Conservation (phyloP, 2,797 vertebrate genomes). For the Dendrocincla fuliginosa region DNA sequence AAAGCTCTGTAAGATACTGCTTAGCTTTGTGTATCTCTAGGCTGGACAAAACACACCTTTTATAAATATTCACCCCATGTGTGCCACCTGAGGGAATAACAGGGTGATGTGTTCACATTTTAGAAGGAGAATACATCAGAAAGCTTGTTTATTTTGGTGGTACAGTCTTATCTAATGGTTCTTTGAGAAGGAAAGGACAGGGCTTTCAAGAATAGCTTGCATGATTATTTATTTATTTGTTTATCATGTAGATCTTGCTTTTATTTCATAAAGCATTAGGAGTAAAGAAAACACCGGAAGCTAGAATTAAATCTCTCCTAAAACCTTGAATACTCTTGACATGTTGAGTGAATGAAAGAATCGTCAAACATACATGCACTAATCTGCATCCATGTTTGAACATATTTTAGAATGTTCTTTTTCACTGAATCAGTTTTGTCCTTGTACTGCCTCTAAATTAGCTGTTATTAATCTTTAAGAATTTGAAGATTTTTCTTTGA, state of each 20-base stretch:
- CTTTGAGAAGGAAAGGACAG: background rate
- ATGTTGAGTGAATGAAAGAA: background rate
- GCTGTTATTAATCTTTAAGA: background rate
- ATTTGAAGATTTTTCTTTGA: background rate
- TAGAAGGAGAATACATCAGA: background rate
- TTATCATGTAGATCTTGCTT: background rate
- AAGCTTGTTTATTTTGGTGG: background rate
- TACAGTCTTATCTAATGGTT: background rate
- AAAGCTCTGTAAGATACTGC: background rate
- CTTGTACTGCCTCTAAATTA: background rate
- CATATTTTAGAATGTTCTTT: background rate
- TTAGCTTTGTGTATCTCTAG: background rate
- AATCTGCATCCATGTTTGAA: background rate
- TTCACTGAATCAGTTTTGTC: background rate
- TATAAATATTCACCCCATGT: background rate
- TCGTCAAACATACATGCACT: rapidly evolving
- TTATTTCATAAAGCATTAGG: background rate
- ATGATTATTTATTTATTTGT: background rate
- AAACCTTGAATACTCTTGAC: background rate
- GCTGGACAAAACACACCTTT: background rate
- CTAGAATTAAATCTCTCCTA: background rate
- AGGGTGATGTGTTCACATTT: background rate
- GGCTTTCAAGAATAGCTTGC: background rate
- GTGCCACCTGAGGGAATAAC: background rate
- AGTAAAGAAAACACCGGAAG: background rate